Evolutionary conservation across 1,140 invertebrate genomes (phyloP), one percentile per base, ranked within the genome.

Genomic region (Orius insidiosus): DNA sequence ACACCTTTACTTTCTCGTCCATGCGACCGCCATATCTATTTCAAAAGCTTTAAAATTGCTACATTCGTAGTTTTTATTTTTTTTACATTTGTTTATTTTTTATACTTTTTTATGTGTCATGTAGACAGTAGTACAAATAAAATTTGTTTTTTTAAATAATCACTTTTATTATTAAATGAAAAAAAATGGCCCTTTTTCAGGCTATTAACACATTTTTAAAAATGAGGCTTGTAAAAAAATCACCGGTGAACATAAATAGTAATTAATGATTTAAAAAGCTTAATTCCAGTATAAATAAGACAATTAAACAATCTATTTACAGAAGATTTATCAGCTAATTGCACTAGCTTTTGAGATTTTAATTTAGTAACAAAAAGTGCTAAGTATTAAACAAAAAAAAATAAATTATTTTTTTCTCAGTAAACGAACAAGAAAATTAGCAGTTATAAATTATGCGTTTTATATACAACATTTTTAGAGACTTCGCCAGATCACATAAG

Each of bases 1-100:
- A 16, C 44, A 24, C 44, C 15, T 46, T 7, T 46, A 30, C 30
- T 37, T 37, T 16, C 44, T 46, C 16, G 44, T 36, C 15, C 32
- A 35, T 32, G 34, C 44, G 16, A 36, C 44, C 9, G 41, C 19
- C 24, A 24, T 24, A 4, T 24, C 24, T 24, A 24, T 24, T 24
- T 24, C 24, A 24, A 24, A 24, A 24, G 24, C 24, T 24, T 24
- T 24, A 24, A 24, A 24, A 24, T 4, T 24, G 3, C 7, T 24
- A 24, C 24, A 24, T 24, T 24, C 24, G 7, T 24, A 24, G 24
- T 24, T 24, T 24, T 24, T 4, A 4, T 39, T 42, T 11, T 42
- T 42, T 18, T 18, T 42, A 24, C 11, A 30, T 24, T 9, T 31
- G 9, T 42, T 8, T 24, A 19, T 42, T 24, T 24, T 24, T 42